Percentiles rank a stretch among this genome's conserved stretches.
Conservation (phyloP, 2,888 invertebrate species). For the Drosophila lacicola region DNA sequence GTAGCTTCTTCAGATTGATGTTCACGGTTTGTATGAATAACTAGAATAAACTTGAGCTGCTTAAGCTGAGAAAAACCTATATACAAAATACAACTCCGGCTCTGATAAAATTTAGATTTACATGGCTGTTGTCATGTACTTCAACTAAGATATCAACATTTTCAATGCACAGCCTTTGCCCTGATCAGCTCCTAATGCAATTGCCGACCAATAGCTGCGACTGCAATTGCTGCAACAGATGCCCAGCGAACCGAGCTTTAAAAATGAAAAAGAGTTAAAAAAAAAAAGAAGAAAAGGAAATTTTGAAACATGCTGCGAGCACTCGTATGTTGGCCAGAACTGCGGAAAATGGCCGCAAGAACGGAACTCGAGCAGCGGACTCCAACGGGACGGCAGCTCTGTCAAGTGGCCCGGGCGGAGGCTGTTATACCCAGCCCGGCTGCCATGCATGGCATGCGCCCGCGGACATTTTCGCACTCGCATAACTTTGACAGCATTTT, state of each 20-base stretch:
- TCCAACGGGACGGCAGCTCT: conserved; percentile 18
- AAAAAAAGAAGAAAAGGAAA: conserved; percentile 29
- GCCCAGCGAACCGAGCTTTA: not conserved
- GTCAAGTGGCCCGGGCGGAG: conserved; percentile 36
- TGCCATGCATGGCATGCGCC: conserved; percentile 37
- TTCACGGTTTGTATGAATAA: no score
- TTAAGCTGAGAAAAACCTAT: no score
- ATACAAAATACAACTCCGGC: no score
- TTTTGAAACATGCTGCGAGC: conserved; percentile 40
- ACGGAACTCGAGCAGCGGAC: not conserved
- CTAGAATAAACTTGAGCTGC: no score
- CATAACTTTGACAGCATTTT: conserved; percentile 79
- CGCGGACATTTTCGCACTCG: conserved; percentile 77
- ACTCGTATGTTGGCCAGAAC: conserved; percentile 46
- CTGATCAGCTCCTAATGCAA: conserved; percentile 6
- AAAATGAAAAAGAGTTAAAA: not conserved
- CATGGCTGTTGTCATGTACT: no score
- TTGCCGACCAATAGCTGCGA: conserved; percentile 9
- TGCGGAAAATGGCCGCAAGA: conserved; percentile 16
- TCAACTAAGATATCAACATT: no score
- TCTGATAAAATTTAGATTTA: no score
- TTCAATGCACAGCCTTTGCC: no score
- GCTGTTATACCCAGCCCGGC: conserved; percentile 6
- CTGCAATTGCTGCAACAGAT: conserved; percentile 23
- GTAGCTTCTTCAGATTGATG: no score